Evolutionary conservation across 2,113 vertebrate species (phyloP), one percentile per base, ranked within the genome.

Genomic region (Nothocercus nigrocapillus): DNA sequence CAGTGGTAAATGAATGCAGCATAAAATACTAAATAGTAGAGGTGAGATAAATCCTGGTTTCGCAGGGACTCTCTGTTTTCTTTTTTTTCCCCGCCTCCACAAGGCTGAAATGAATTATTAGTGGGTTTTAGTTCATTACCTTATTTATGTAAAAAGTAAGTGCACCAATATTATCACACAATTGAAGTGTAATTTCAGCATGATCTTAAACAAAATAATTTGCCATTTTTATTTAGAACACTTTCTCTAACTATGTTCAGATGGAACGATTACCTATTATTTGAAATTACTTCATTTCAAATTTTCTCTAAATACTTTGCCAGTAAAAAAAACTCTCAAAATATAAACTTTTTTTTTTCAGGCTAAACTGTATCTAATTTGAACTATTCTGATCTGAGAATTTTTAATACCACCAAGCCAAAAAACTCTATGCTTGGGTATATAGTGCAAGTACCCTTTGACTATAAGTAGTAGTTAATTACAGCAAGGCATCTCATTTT

Each of bases 21-120:
- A 94, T 96, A 94, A 96, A 95, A 81, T 75, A 74, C 83, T 89
- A 93, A 90, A 92, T 89, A 93, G 74, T 27, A 87, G 81, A 90
- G 95, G 80, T 94, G 92, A 95, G 80, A 83, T 66, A 92, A 96
- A 81, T 30, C 15, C 59, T 22, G 5, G 54, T 30, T 56, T 56
- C 16, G 54, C 27, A 56, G 54, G 54, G 54, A 15, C 38, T 36
- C 5, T 44, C 22, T 59, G 47, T 20, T 44, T n/a, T 53, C 45
- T 32, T 74, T 73, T 18, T 8, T 8, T 67, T 10, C 21, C 62
- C 18, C 15, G 47, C 17, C 68, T 78, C 73, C 67, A 47, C 61
- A 84, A 74, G 47, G 9, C 74, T 87, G 75, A 89, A 89, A 89
- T 7, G 75, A 20, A 51, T 83, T 84, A 76, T 92, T 92, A 94